These are phyloP conservation scores for Archips xylosteana DNA, from an alignment of 2,888 invertebrate species.

Conservation along the genomic window DNA sequence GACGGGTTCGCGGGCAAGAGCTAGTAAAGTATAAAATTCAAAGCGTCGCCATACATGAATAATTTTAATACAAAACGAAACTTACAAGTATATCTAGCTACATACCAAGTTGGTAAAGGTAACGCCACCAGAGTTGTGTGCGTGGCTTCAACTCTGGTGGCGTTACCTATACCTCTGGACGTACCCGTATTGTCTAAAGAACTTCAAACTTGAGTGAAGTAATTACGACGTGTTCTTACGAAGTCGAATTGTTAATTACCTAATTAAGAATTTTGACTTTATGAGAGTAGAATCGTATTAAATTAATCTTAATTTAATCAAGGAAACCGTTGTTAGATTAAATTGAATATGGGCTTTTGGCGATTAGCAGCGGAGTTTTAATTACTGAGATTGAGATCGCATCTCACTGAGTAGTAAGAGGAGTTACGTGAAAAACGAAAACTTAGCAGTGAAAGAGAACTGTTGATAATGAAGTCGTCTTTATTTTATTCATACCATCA, in stretches of 20 bases:
- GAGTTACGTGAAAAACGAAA: too few relatives aligned
- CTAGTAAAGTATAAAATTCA: too few relatives aligned
- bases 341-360: constrained; percentile 1
- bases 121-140: too few relatives aligned
- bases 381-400: neutral
- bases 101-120: too few relatives aligned
- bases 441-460: too few relatives aligned
- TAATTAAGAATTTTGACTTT: neutral
- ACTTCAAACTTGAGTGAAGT: neutral
- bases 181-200: neutral
- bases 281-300: constrained; percentile 4
- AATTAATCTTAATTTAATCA: constrained; percentile 11
- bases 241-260: constrained; percentile 1
- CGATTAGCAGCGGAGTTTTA: neutral
- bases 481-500: too few relatives aligned
- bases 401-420: neutral
- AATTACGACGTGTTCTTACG: neutral
- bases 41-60: too few relatives aligned
- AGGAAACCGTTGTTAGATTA: neutral
- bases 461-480: too few relatives aligned
- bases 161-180: neutral
- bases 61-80: too few relatives aligned
- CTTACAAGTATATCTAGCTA: too few relatives aligned
- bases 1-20: too few relatives aligned
- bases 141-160: too few relatives aligned